Conservation (phyloP, 2,888 invertebrate genomes). For the Mactromeris polynyma region DNA sequence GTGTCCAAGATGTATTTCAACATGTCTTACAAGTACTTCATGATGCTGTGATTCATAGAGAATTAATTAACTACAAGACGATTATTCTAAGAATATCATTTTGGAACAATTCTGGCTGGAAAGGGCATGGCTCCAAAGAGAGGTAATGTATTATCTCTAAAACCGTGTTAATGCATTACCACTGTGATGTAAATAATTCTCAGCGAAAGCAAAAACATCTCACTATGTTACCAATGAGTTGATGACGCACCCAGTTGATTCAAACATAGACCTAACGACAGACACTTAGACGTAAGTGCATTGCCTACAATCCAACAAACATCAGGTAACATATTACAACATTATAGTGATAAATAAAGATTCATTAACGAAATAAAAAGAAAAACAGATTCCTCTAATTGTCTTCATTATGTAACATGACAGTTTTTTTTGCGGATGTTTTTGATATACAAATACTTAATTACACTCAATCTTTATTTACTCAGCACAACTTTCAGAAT, state of each 20-base stretch:
- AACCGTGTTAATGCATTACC: neutral
- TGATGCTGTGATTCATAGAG: neutral
- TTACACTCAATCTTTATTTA: neutral
- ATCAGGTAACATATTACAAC: neutral
- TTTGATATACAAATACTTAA: neutral
- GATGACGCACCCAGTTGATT: neutral
- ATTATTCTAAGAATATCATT: neutral
- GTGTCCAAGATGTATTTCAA: neutral
- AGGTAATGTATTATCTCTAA: neutral
- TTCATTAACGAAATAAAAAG: neutral
- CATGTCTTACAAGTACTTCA: neutral
- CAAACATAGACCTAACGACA: neutral
- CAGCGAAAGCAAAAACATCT: neutral
- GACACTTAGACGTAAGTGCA: neutral
- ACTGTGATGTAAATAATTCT: neutral
- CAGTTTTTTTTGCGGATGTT: neutral
- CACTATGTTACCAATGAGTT: neutral
- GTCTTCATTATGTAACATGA: neutral
- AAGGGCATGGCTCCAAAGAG: neutral
- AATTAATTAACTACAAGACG: neutral
- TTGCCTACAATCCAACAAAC: neutral
- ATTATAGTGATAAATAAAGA: conserved; percentile 3
- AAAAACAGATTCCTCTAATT: neutral
- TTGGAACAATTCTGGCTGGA: neutral
- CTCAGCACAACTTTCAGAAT: neutral